A percentile compares a stretch with the other conserved stretches of the same genome.
These are phyloP conservation scores for Halocynthia roretzi DNA, from an alignment of 23 tunicate species.

Conservation along the genomic window DNA sequence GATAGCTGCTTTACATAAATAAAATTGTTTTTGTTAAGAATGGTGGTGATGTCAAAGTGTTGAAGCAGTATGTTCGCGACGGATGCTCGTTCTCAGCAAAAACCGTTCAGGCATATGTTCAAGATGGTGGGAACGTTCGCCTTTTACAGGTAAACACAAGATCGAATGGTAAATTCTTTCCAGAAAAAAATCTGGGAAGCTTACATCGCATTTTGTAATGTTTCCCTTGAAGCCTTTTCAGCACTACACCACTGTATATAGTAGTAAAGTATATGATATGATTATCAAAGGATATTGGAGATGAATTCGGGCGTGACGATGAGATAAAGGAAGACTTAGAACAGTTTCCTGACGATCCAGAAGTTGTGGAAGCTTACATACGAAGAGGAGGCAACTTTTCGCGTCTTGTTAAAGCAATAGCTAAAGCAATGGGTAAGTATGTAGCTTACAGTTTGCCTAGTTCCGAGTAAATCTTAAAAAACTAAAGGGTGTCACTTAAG, in stretches of 20 bases:
- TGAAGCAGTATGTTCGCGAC: conserved; percentile 32
- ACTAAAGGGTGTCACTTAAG: not conserved
- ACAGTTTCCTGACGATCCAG: conserved; percentile 65
- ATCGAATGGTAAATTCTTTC: no score
- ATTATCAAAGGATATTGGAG: conserved; percentile 45
- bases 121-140: conserved; percentile 20
- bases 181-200: no score
- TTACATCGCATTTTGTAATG: no score
- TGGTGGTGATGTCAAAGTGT: conserved; percentile 37
- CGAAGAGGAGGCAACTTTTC: conserved; percentile 62
- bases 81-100: conserved; percentile 18
- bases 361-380: conserved; percentile 59
- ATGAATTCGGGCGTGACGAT: conserved; percentile 27
- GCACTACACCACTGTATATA: no score
- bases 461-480: not conserved
- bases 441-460: not conserved
- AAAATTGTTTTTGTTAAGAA: conserved; percentile 10
- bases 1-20: not conserved
- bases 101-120: not conserved
- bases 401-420: conserved; percentile 47
- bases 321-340: conserved; percentile 29
- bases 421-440: conserved; percentile 33
- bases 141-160: conserved; percentile 9
- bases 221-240: no score
- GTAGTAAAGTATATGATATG: not conserved